Conservation (phyloP, 2,888 invertebrate genomes). For the Imbricaverruca yamaguchii region DNA sequence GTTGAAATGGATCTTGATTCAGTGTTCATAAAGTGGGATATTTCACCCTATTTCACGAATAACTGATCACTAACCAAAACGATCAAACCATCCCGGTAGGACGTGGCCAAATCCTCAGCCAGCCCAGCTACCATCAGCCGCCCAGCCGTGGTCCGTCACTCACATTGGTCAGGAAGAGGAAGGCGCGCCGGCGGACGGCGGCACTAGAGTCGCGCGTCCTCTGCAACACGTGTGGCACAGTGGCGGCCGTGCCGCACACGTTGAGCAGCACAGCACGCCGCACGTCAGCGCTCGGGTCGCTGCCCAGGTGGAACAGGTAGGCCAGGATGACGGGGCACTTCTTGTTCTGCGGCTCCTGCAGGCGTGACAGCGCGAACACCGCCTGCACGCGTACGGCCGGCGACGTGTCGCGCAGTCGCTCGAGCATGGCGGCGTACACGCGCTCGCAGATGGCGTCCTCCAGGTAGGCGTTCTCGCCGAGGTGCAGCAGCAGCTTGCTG, state of each 20-base stretch:
- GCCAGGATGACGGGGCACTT: slow-evolving; percentile 64
- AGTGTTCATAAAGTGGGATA: no score
- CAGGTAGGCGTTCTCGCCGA: slow-evolving; percentile 66
- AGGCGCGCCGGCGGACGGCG: slow-evolving; percentile 54
- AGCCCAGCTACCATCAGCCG: no score
- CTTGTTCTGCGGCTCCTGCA: slow-evolving; percentile 68
- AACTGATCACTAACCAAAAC: no score
- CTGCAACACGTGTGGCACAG: slow-evolving; percentile 60
- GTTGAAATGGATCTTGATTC: no score
- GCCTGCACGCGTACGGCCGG: slow-evolving; percentile 71
- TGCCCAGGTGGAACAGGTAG: slow-evolving; percentile 60
- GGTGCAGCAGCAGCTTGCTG: slow-evolving; percentile 61
- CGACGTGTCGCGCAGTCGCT: slow-evolving; percentile 61
- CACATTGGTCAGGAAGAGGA: slow-evolving; percentile 33
- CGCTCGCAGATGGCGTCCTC: slow-evolving; percentile 67
- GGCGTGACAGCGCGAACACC: slow-evolving; percentile 63
- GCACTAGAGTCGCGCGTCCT: slow-evolving; percentile 70
- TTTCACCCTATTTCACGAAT: no score
- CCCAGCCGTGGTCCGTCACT: slow-evolving; percentile 34
- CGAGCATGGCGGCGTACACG: slow-evolving; percentile 60
- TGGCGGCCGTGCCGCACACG: slow-evolving; percentile 61
- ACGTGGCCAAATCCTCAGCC: no score
- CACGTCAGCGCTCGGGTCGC: slow-evolving; percentile 70
- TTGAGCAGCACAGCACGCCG: slow-evolving; percentile 59
- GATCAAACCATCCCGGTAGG: no score